Evolutionary conservation across 2,888 invertebrate genomes (phyloP).

Genomic region (Globia sparganii): DNA sequence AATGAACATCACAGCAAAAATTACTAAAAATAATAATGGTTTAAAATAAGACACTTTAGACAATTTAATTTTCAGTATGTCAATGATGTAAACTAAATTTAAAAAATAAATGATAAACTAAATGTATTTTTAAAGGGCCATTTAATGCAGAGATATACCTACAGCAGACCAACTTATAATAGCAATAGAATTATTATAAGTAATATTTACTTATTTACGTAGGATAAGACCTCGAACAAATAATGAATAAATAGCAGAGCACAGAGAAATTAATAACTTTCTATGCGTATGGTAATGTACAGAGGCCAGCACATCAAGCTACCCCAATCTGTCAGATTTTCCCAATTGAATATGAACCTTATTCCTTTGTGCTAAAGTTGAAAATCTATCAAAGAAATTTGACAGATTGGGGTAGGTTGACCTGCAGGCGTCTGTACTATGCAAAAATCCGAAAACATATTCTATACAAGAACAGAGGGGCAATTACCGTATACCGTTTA

Average conservation of each 20-base stretch:
- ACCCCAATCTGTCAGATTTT: too few species aligned
- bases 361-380: too few species aligned
- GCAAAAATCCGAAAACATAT: background rate
- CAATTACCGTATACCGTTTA: too few species aligned
- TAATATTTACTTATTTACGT: background rate
- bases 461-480: background rate
- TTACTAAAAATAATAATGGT: conserved; percentile 36
- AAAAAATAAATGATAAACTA: conserved; percentile 5
- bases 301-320: too few species aligned
- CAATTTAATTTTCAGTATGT: conserved; percentile 5
- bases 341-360: too few species aligned
- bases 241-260: background rate
- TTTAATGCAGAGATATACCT: conserved; percentile 47
- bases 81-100: conserved; percentile 5
- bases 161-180: conserved; percentile 3
- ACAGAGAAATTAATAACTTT: background rate
- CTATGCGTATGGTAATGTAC: conserved; percentile 9
- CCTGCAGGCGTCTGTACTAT: too few species aligned
- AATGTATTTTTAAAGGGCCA: conserved; percentile 29
- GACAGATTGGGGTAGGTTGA: too few species aligned
- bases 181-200: background rate
- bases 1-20: conserved; percentile 73
- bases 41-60: conserved; percentile 24
- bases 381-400: too few species aligned
- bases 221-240: background rate